These are phyloP conservation scores for Peromyscus leucopus DNA, from an alignment of 2,113 vertebrate genomes.

Conservation along the genomic window DNA sequence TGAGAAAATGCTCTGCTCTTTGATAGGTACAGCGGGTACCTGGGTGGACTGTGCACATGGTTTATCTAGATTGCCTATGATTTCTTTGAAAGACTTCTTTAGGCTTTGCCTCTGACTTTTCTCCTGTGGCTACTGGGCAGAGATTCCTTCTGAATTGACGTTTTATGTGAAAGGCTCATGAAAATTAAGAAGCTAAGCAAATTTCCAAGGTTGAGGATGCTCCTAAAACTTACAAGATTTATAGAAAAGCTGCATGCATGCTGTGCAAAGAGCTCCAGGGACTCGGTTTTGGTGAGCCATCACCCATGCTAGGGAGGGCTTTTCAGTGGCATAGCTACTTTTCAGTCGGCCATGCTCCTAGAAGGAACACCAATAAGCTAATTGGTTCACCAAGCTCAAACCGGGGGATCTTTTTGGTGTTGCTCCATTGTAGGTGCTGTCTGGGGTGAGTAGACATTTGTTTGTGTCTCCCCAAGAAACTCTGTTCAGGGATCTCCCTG, in stretches of 20 bases:
- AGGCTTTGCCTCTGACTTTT: neutral
- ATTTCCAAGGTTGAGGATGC: neutral
- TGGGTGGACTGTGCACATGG: accelerated
- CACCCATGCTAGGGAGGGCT: neutral
- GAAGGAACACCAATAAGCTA: neutral
- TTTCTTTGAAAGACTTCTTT: neutral
- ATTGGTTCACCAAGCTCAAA: neutral
- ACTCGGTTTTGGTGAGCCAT: neutral
- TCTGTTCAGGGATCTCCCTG: neutral
- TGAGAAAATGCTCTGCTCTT: neutral
- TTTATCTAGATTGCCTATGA: accelerated
- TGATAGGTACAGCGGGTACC: neutral
- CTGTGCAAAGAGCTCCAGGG: neutral
- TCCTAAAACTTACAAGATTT: neutral
- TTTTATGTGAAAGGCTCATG: neutral
- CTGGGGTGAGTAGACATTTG: neutral
- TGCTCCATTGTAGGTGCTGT: neutral
- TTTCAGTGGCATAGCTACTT: neutral
- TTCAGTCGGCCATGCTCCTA: neutral
- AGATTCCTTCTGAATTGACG: neutral
- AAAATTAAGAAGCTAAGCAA: neutral
- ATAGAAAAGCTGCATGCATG: neutral
- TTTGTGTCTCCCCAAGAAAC: neutral
- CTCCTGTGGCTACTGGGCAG: neutral
- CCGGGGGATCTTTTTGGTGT: neutral